These are phyloP conservation scores for Chondrilla cf. caribensis DNA, from an alignment of 37 sponge, comb jelly and placozoan species.

Conservation along the genomic window DNA sequence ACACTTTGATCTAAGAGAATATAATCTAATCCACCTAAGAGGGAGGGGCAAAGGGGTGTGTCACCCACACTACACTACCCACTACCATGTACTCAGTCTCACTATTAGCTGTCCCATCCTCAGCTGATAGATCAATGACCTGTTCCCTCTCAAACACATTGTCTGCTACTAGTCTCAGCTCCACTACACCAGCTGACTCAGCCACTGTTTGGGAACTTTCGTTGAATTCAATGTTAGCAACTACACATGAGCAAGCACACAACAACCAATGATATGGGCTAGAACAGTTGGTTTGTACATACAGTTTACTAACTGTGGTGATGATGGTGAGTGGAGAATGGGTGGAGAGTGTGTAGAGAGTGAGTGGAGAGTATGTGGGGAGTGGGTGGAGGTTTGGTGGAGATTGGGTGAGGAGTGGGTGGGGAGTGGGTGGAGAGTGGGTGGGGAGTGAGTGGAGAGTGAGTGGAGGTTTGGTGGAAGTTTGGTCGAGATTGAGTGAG, in stretches of 20 bases:
- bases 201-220: neutral
- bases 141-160: neutral
- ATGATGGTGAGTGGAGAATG: too few species aligned
- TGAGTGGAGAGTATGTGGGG: too few species aligned
- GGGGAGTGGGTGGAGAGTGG: too few species aligned
- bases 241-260: neutral
- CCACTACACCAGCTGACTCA: neutral
- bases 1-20: neutral
- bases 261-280: too few species aligned
- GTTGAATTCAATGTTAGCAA: neutral
- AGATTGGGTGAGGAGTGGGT: too few species aligned
- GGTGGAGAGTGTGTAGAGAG: too few species aligned
- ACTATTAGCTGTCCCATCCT: neutral
- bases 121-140: neutral
- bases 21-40: neutral
- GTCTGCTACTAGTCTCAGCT: neutral
- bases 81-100: neutral
- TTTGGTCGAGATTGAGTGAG: too few species aligned
- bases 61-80: neutral
- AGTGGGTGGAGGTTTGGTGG: too few species aligned
- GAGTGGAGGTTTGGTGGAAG: too few species aligned
- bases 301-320: too few species aligned
- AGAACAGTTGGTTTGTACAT: too few species aligned
- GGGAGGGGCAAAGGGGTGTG: neutral
- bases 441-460: too few species aligned